phyloP scores from a whole-genome alignment of 2,888 invertebrate genomes.

The Antheraea yamamai region DNA sequence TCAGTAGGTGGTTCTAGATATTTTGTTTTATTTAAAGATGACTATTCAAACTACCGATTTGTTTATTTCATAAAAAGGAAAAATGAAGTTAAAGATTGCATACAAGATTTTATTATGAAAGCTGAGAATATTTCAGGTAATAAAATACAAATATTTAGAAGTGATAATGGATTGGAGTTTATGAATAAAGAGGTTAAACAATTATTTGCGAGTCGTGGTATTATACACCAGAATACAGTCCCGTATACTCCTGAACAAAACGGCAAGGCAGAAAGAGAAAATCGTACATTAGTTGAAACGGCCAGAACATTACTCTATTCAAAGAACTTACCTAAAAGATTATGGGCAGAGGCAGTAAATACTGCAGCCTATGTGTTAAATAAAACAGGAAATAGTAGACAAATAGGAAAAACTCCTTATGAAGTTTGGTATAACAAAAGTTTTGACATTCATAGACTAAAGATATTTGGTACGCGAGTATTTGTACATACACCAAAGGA shows the following conservation, averaged over 20 bases:
- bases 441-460: slow-evolving; percentile 8
- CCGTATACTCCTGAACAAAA: slow-evolving; percentile 53
- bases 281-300: slow-evolving; percentile 7
- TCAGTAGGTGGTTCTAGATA: slow-evolving; percentile 23
- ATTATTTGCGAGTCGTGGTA: slow-evolving; percentile 34
- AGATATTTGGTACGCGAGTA: slow-evolving; percentile 14
- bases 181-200: slow-evolving; percentile 33
- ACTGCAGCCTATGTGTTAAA: slow-evolving; percentile 20
- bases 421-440: slow-evolving; percentile 19
- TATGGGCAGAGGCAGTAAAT: slow-evolving; percentile 16
- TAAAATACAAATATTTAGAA: slow-evolving; percentile 34
- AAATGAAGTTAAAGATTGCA: slow-evolving; percentile 6
- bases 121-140: slow-evolving; percentile 41
- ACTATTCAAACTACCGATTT: slow-evolving; percentile 16
- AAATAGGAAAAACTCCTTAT: slow-evolving; percentile 11
- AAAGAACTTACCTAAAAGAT: slow-evolving; percentile 19
- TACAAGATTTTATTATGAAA: slow-evolving; percentile 29
- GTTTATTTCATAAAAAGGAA: slow-evolving; percentile 22
- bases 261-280: slow-evolving; percentile 45
- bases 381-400: slow-evolving; percentile 10
- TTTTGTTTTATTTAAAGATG: slow-evolving; percentile 22
- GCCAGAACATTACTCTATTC: slow-evolving; percentile 9
- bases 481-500: slow-evolving; percentile 18
- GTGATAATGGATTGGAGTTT: slow-evolving; percentile 44
- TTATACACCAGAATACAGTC: slow-evolving; percentile 39